Evolutionary conservation across 2,888 invertebrate genomes (phyloP).

Genomic region (Pterobdella sp.): DNA sequence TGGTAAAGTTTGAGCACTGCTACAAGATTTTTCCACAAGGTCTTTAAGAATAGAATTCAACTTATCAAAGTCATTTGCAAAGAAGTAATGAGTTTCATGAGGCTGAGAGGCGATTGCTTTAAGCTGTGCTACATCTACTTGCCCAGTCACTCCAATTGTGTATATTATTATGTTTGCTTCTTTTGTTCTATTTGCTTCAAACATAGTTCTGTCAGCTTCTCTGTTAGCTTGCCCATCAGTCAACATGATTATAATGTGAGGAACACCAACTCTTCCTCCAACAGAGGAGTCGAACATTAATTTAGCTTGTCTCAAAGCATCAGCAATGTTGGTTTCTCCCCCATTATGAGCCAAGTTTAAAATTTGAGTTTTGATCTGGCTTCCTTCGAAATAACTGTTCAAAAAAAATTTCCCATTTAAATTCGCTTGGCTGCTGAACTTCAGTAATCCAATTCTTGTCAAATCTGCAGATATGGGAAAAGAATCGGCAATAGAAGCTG

Average conservation of each 20-base stretch:
- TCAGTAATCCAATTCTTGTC: constrained; percentile 24
- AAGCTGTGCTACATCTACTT: constrained; percentile 28
- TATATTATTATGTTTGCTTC: constrained; percentile 29
- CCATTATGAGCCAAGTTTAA: constrained; percentile 22
- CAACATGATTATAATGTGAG: constrained; percentile 32
- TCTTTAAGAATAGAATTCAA: constrained; percentile 28
- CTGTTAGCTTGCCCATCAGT: constrained; percentile 35
- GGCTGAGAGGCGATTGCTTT: constrained; percentile 27
- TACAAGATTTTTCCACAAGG: constrained; percentile 27
- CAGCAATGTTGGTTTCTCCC: constrained; percentile 33
- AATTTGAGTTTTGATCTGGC: constrained; percentile 14
- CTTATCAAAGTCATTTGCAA: constrained; percentile 28
- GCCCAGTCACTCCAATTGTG: constrained; percentile 32
- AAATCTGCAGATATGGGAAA: constrained; percentile 27
- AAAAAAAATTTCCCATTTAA: neutral
- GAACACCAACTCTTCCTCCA: constrained; percentile 30
- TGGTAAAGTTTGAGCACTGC: constrained; percentile 12
- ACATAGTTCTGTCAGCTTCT: constrained; percentile 26
- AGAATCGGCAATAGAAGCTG: constrained; percentile 16
- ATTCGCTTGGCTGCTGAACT: constrained; percentile 25
- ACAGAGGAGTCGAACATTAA: constrained; percentile 16
- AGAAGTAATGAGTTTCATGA: constrained; percentile 29
- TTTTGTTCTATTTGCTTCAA: constrained; percentile 32
- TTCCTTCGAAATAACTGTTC: constrained; percentile 14
- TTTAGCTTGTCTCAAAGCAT: constrained; percentile 24